phyloP scores from a whole-genome alignment of 2,888 invertebrate species.

The Coelinius sp. region DNA sequence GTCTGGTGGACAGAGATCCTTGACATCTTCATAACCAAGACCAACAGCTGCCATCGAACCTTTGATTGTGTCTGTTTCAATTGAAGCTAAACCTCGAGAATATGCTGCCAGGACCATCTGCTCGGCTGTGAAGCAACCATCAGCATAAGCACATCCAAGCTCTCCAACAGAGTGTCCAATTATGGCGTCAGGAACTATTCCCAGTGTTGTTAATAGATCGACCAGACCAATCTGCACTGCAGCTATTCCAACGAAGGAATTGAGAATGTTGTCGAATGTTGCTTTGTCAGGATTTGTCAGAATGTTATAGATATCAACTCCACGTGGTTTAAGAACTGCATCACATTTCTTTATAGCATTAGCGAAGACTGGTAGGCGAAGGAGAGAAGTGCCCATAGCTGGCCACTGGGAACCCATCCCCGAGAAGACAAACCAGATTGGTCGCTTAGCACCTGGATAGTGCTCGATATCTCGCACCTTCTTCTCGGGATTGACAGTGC shows the following conservation, averaged over 20 bases:
- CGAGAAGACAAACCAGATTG: conserved; percentile 91
- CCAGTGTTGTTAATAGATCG: conserved; percentile 75
- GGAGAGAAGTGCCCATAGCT: conserved; percentile 83
- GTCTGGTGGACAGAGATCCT: conserved; percentile 79
- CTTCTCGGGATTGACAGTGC: conserved; percentile 61
- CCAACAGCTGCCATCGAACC: conserved; percentile 94
- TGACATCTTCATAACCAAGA: conserved; percentile 75
- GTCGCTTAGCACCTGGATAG: conserved; percentile 77
- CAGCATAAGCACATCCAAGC: conserved; percentile 95
- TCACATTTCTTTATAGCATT: conserved; percentile 76
- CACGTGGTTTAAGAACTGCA: conserved; percentile 74
- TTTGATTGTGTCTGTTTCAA: conserved; percentile 70
- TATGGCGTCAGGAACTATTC: conserved; percentile 80
- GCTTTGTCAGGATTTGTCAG: conserved; percentile 75
- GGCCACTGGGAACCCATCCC: conserved; percentile 94
- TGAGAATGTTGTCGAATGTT: conserved; percentile 77
- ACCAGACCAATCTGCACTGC: conserved; percentile 78
- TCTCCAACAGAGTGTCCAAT: conserved; percentile 96
- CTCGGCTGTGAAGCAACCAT: conserved; percentile 79
- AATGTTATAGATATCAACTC: conserved; percentile 77
- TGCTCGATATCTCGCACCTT: conserved; percentile 74
- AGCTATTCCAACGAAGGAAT: conserved; percentile 84
- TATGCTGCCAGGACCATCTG: conserved; percentile 63
- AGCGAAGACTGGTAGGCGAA: conserved; percentile 79
- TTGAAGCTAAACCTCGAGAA: conserved; percentile 60